Percentiles rank a stretch among this genome's conserved stretches.
Evolutionary conservation across 2,888 invertebrate genomes (phyloP).

Genomic region (Leistus spinibarbis): DNA sequence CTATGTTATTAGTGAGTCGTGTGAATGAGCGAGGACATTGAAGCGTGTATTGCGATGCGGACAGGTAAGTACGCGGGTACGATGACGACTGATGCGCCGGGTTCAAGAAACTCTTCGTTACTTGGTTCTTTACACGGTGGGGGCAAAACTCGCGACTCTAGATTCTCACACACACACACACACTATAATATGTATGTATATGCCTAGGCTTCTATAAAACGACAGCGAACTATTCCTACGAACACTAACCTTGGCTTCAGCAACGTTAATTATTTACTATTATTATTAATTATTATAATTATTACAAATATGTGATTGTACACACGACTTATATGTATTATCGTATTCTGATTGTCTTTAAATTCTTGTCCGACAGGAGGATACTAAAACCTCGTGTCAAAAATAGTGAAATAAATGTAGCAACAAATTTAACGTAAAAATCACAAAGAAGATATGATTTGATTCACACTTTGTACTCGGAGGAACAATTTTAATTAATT

Average conservation of each 20-base stretch:
- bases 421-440: conserved; percentile 30
- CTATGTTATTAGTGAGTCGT: background rate
- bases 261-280: background rate
- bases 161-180: background rate
- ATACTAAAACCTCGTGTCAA: conserved; percentile 21
- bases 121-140: conserved; percentile 3
- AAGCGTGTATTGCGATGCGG: background rate
- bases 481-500: background rate
- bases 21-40: background rate
- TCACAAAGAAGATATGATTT: conserved; percentile 39
- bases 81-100: conserved; percentile 6
- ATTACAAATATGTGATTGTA: conserved; percentile 27
- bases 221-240: conserved; percentile 25
- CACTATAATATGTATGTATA: background rate
- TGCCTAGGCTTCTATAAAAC: conserved; percentile 3
- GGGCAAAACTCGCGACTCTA: conserved; percentile 21
- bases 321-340: conserved; percentile 32
- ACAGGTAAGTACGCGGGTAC: conserved; percentile 3
- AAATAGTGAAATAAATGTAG: conserved; percentile 26
- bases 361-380: conserved; percentile 38
- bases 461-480: conserved; percentile 36
- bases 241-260: conserved; percentile 29
- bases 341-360: conserved; percentile 37
- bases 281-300: background rate
- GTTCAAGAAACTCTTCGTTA: conserved; percentile 37